Conservation (phyloP, 2,888 invertebrate genomes). For the Eulithis testata region DNA sequence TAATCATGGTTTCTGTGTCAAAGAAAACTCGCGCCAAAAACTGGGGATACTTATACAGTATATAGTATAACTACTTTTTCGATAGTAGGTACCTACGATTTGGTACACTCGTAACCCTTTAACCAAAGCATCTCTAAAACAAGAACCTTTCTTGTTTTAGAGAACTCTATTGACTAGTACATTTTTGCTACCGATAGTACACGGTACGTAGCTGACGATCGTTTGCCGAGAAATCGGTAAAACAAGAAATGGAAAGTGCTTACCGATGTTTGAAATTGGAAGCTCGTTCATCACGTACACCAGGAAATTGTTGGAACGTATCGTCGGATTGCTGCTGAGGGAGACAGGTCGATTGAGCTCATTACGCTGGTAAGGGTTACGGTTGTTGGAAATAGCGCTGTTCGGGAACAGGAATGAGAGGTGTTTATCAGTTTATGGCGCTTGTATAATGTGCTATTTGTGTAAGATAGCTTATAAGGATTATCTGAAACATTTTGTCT, state of each 20-base stretch:
- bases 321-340: slow-evolving; percentile 48
- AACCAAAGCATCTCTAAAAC: too few species aligned
- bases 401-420: slow-evolving; percentile 10
- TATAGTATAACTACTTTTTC: too few species aligned
- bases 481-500: neutral
- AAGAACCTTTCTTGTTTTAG: too few species aligned
- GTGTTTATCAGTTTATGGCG: slow-evolving; percentile 20
- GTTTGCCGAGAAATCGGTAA: slow-evolving; percentile 51
- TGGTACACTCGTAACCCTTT: too few species aligned
- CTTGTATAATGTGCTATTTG: slow-evolving; percentile 4
- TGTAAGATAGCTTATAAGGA: neutral
- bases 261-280: slow-evolving; percentile 80
- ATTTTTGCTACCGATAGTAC: slow-evolving; percentile 8
- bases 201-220: slow-evolving; percentile 9
- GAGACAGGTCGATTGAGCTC: slow-evolving; percentile 60
- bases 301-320: slow-evolving; percentile 77
- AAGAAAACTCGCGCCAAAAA: too few species aligned
- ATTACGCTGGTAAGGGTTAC: slow-evolving; percentile 53
- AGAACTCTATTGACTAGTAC: too few species aligned
- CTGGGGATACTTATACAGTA: too few species aligned
- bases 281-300: slow-evolving; percentile 70
- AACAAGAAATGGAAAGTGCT: slow-evolving; percentile 71
- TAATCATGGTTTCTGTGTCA: too few species aligned
- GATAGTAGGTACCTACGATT: too few species aligned
- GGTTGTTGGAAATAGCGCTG: slow-evolving; percentile 31